phyloP scores from a whole-genome alignment of 1,140 invertebrate genomes.

The Ceratina japonica region DNA sequence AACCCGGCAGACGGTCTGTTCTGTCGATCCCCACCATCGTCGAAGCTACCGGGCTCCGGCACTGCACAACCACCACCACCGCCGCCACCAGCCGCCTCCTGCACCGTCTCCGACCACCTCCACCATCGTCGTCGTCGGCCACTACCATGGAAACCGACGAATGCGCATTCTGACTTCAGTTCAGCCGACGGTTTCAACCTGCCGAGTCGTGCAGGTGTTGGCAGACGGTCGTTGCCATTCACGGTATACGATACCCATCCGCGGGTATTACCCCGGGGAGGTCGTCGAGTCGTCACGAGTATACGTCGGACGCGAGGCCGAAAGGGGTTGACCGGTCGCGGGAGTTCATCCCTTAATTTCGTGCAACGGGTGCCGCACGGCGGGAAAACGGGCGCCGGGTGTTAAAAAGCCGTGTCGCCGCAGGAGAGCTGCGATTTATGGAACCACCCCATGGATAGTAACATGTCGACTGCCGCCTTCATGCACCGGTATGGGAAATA shows the following conservation, averaged over 20 bases:
- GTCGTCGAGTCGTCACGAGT: background rate
- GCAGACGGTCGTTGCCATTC: constrained; percentile 50
- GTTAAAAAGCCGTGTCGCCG: constrained; percentile 45
- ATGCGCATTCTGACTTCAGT: constrained; percentile 72
- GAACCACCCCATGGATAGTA: constrained; percentile 78
- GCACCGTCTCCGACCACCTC: constrained; percentile 35
- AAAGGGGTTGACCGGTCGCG: constrained; percentile 3
- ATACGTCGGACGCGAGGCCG: background rate
- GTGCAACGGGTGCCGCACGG: constrained; percentile 27
- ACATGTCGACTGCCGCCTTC: constrained; percentile 78
- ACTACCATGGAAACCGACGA: constrained; percentile 65
- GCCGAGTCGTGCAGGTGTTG: constrained; percentile 58
- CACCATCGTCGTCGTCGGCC: constrained; percentile 47
- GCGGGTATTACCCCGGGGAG: constrained; percentile 4
- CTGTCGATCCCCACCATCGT: constrained; percentile 54
- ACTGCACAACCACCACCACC: constrained; percentile 49
- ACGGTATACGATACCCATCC: constrained; percentile 27
- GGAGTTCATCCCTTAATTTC: background rate
- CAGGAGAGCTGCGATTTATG: constrained; percentile 70
- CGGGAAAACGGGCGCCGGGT: constrained; percentile 47
- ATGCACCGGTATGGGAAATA: constrained; percentile 71
- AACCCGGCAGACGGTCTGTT: constrained; percentile 61
- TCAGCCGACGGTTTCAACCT: constrained; percentile 65
- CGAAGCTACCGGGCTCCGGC: constrained; percentile 40
- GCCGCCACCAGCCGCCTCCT: constrained; percentile 46